Evolutionary conservation across 2,113 vertebrate genomes (phyloP).

Genomic region (Egretta garzetta): DNA sequence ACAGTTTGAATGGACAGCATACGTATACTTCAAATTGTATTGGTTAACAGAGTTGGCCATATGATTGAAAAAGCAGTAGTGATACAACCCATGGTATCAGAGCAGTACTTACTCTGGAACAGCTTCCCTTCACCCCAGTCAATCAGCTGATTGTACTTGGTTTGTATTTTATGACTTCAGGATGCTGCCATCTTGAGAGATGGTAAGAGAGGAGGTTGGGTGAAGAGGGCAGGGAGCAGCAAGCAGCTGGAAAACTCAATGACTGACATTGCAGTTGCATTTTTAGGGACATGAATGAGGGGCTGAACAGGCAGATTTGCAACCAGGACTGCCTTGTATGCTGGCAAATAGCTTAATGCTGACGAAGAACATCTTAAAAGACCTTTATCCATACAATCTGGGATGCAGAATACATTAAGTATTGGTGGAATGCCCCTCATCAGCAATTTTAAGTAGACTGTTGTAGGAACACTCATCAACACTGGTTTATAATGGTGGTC

Average conservation of each 20-base stretch:
- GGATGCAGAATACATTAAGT: background rate
- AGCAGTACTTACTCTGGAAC: background rate
- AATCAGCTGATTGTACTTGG: background rate
- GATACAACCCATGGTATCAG: background rate
- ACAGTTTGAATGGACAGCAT: background rate
- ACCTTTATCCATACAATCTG: background rate
- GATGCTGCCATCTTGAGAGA: background rate
- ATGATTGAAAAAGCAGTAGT: background rate
- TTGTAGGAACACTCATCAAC: background rate
- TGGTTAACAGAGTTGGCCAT: background rate
- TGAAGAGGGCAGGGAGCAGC: background rate
- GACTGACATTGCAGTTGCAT: background rate
- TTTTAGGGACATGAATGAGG: background rate
- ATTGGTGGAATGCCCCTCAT: background rate
- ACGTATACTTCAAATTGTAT: background rate
- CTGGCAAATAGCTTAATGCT: background rate
- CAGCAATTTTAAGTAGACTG: background rate
- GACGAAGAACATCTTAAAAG: background rate
- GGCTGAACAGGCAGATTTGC: background rate
- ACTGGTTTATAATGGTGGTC: background rate
- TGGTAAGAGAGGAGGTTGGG: background rate
- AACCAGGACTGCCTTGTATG: background rate
- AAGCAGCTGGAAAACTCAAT: background rate
- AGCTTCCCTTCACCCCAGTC: background rate
- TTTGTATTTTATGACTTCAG: background rate